Conservation (phyloP, 2,113 vertebrate genomes). For the Kryptolebias marmoratus region DNA sequence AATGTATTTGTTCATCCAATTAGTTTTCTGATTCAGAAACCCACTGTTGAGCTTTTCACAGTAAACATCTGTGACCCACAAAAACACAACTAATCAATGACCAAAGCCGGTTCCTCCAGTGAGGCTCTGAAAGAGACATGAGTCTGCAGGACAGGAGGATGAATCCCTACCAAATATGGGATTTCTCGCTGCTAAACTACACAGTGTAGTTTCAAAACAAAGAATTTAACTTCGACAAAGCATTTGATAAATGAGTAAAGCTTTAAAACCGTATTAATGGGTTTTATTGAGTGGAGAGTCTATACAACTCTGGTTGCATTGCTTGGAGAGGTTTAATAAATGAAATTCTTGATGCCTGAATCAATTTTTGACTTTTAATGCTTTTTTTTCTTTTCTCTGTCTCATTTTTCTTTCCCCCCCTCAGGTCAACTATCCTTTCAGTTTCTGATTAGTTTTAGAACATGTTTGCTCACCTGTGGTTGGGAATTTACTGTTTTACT, state of each 20-base stretch:
- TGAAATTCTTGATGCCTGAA: slow-evolving; percentile 55
- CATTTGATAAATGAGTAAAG: slow-evolving; percentile 57
- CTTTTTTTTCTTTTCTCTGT: slow-evolving; percentile 19
- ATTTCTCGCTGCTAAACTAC: too few relatives aligned
- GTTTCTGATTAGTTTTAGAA: slow-evolving; percentile 25
- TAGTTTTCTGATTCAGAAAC: slow-evolving; percentile 23
- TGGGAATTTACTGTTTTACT: neutral
- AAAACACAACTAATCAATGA: slow-evolving; percentile 33
- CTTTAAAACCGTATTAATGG: slow-evolving; percentile 59
- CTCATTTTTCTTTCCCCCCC: neutral
- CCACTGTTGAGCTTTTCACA: slow-evolving; percentile 26
- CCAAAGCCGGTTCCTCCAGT: neutral
- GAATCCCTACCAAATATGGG: neutral
- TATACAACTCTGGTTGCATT: slow-evolving; percentile 28
- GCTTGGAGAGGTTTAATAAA: slow-evolving; percentile 64
- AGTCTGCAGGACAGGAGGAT: neutral
- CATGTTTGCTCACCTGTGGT: slow-evolving; percentile 5
- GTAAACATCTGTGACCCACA: slow-evolving; percentile 49
- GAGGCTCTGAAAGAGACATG: too few relatives aligned
- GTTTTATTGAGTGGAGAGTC: slow-evolving; percentile 46
- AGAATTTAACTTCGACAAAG: slow-evolving; percentile 27
- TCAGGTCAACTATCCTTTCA: slow-evolving; percentile 36
- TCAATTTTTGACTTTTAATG: slow-evolving; percentile 50
- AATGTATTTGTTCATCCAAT: slow-evolving; percentile 24
- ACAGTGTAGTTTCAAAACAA: neutral